Percentiles rank a stretch among this genome's conserved stretches.
Conservation (phyloP, 1,140 invertebrate genomes). For the Spodoptera frugiperda region DNA sequence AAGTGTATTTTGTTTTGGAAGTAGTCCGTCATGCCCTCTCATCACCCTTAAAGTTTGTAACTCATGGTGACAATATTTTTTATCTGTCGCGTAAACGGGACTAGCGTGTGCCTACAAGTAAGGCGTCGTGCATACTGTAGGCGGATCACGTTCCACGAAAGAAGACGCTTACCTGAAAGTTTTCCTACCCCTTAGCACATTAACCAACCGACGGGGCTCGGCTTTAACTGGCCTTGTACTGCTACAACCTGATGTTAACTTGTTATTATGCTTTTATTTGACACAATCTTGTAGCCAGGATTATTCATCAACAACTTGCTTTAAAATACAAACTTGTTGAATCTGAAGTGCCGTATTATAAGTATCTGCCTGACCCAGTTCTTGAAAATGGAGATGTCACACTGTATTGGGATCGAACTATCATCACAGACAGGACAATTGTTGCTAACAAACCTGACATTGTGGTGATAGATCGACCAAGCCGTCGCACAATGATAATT, state of each 20-base stretch:
- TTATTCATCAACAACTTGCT: too few relatives aligned
- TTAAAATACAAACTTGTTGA: too few relatives aligned
- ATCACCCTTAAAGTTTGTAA: constrained; percentile 47
- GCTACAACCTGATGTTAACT: constrained; percentile 56
- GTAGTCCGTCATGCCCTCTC: constrained; percentile 42
- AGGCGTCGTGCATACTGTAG: constrained; percentile 61
- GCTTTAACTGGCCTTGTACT: constrained; percentile 52
- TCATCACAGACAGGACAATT: too few relatives aligned
- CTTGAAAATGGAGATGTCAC: too few relatives aligned
- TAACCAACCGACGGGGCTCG: constrained; percentile 66
- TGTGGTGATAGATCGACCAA: too few relatives aligned
- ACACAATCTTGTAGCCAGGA: too few relatives aligned
- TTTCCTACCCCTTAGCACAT: constrained; percentile 82
- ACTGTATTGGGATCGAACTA: too few relatives aligned
- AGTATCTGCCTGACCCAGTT: too few relatives aligned
- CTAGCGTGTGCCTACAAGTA: constrained; percentile 43
- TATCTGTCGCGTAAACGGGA: constrained; percentile 45
- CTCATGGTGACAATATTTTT: constrained; percentile 53
- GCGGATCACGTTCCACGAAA: constrained; percentile 76
- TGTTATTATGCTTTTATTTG: constrained; percentile 48
- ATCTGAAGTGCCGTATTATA: too few relatives aligned
- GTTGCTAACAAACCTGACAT: too few relatives aligned
- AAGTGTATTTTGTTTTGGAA: constrained; percentile 44
- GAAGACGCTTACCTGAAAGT: constrained; percentile 84
- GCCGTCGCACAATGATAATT: too few relatives aligned